A percentile compares a stretch with the other conserved stretches of the same genome.
These are phyloP conservation scores for Drosophila ezoana DNA, from an alignment of 2,888 invertebrate species.

Conservation along the genomic window DNA sequence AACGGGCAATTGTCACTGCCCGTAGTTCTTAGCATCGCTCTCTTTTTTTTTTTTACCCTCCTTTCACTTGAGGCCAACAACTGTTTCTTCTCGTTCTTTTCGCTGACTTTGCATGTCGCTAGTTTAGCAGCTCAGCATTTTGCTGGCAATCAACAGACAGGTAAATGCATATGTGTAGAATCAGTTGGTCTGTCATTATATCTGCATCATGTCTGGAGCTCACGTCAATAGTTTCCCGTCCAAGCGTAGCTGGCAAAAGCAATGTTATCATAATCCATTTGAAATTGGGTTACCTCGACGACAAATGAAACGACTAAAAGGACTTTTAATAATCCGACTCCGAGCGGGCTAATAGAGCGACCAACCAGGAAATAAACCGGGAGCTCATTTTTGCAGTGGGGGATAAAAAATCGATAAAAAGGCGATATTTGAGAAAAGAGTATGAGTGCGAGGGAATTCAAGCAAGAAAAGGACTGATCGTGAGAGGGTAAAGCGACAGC, in stretches of 20 bases:
- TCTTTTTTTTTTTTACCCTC: neutral
- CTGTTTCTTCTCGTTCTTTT: constrained; percentile 18
- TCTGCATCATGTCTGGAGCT: constrained; percentile 28
- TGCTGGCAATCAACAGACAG: constrained; percentile 27
- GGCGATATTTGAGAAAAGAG: too few relatives aligned
- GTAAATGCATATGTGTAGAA: constrained; percentile 39
- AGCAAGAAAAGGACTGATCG: too few relatives aligned
- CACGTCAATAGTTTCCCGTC: constrained; percentile 6
- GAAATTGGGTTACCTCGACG: constrained; percentile 34
- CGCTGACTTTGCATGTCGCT: constrained; percentile 64
- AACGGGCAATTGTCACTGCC: constrained; percentile 72
- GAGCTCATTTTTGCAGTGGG: neutral
- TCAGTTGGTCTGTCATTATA: constrained; percentile 36
- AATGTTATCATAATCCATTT: constrained; percentile 34
- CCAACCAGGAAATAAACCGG: constrained; percentile 15
- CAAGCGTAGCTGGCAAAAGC: neutral
- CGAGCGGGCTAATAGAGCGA: constrained; percentile 14
- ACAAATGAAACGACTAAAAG: constrained; percentile 33
- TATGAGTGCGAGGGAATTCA: too few relatives aligned
- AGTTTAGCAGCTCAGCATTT: constrained; percentile 18
- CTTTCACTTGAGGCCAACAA: constrained; percentile 36
- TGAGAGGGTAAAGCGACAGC: too few relatives aligned
- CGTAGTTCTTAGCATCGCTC: constrained; percentile 23
- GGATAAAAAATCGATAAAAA: neutral
- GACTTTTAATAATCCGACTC: constrained; percentile 57